Conservation (phyloP, 2,888 invertebrate species). For the Yponomeuta evonymella region DNA sequence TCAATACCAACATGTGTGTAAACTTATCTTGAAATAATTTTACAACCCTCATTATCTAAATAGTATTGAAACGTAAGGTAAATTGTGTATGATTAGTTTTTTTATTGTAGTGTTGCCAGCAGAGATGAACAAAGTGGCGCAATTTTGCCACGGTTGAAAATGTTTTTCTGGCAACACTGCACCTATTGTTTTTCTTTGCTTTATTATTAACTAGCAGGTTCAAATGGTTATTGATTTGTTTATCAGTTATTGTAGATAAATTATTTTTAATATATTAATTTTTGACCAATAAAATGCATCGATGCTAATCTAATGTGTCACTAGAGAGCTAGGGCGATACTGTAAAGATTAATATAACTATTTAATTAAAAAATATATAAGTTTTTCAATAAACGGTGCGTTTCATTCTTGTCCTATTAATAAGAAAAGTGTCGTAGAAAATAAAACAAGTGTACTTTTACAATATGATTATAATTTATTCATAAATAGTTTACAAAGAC, state of each 20-base stretch:
- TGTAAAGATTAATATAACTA: conserved; percentile 75
- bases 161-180: conserved; percentile 42
- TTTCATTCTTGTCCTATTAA: conserved; percentile 27
- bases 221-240: conserved; percentile 56
- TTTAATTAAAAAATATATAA: conserved; percentile 73
- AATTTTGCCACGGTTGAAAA: conserved; percentile 14
- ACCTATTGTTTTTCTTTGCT: conserved; percentile 29
- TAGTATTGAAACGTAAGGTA: conserved; percentile 45
- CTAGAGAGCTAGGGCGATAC: conserved; percentile 65
- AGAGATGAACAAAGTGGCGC: conserved; percentile 9
- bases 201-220: conserved; percentile 48
- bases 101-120: conserved; percentile 35
- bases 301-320: conserved; percentile 64
- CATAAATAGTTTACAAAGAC: conserved; percentile 75
- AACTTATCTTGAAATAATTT: conserved; percentile 31
- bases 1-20: conserved; percentile 36
- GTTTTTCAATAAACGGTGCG: conserved; percentile 55
- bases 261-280: conserved; percentile 68
- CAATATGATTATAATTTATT: conserved; percentile 76
- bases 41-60: conserved; percentile 39
- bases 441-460: conserved; percentile 48
- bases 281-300: conserved; percentile 71
- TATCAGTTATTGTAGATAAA: conserved; percentile 66
- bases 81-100: conserved; percentile 37
- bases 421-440: conserved; percentile 20